These are phyloP conservation scores for Hololepta plana DNA, from an alignment of 2,888 invertebrate species.

Conservation along the genomic window DNA sequence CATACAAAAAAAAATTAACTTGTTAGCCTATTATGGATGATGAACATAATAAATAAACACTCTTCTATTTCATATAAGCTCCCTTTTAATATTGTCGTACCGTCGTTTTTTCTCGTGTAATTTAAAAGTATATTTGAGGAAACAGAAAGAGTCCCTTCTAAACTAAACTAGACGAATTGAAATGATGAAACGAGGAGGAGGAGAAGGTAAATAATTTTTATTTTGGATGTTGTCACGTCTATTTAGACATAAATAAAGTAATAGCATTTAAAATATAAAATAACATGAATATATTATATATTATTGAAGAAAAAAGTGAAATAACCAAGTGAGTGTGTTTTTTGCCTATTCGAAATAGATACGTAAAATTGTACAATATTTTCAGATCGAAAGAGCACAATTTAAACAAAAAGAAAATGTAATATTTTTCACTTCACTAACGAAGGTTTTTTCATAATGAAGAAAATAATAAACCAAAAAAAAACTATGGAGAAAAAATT, in stretches of 20 bases:
- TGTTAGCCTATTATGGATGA: conserved; percentile 9
- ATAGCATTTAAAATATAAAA: conserved; percentile 2
- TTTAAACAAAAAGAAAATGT: conserved; percentile 1
- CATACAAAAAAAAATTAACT: conserved; percentile 14
- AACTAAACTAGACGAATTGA: conserved; percentile 5
- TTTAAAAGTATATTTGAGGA: conserved; percentile 23
- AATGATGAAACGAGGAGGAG: neutral
- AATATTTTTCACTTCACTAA: too few species aligned
- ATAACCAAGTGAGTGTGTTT: conserved; percentile 12
- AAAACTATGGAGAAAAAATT: conserved; percentile 8
- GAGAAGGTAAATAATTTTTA: too few species aligned
- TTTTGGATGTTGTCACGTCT: neutral
- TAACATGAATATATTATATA: neutral
- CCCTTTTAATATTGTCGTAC: conserved; percentile 17
- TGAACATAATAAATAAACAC: conserved; percentile 6
- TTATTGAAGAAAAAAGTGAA: conserved; percentile 5
- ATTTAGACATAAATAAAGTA: conserved; percentile 2
- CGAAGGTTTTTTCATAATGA: too few species aligned
- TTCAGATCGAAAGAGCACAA: conserved; percentile 14
- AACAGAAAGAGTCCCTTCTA: too few species aligned
- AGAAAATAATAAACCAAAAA: too few species aligned
- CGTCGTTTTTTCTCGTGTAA: conserved; percentile 20
- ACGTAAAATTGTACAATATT: conserved; percentile 31
- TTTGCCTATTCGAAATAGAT: conserved; percentile 22
- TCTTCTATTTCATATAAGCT: too few species aligned